A percentile compares a stretch with the other conserved stretches of the same genome.
Conservation (phyloP, 2,888 invertebrate genomes). For the Folsomia manolachei region DNA sequence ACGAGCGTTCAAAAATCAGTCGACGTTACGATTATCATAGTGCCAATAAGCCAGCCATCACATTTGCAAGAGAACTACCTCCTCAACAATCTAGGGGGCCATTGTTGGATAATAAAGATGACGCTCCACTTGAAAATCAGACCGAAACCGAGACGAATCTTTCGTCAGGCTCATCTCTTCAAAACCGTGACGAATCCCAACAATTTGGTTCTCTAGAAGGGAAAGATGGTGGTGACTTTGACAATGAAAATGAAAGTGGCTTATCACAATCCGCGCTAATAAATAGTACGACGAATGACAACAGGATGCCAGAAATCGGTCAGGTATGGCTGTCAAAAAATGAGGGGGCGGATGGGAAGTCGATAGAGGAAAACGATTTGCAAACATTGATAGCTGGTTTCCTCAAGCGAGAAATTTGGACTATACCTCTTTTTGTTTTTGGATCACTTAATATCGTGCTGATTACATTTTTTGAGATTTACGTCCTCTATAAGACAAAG, state of each 20-base stretch:
- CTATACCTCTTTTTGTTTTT: conserved; percentile 79
- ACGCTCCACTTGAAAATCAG: conserved; percentile 25
- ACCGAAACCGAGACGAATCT: conserved; percentile 28
- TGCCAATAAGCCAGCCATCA: conserved; percentile 18
- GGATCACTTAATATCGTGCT: conserved; percentile 79
- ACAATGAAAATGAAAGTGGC: conserved; percentile 13
- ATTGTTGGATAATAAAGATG: not conserved
- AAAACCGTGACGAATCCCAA: conserved; percentile 3
- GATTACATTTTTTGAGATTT: conserved; percentile 80
- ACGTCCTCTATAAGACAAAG: conserved; percentile 77
- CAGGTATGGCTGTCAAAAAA: conserved; percentile 3
- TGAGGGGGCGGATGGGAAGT: conserved; percentile 10
- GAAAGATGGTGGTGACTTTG: not conserved
- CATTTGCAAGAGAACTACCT: conserved; percentile 14
- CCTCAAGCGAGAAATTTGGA: conserved; percentile 73
- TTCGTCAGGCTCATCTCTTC: not conserved
- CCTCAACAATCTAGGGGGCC: conserved; percentile 1
- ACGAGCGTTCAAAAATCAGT: not conserved
- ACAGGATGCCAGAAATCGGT: not conserved
- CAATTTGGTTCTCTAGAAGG: not conserved
- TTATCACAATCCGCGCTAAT: conserved; percentile 1
- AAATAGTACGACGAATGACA: not conserved
- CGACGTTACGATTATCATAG: too few relatives aligned
- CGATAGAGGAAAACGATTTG: conserved; percentile 31
- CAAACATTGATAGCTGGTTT: conserved; percentile 45